Evolutionary conservation across 2,113 vertebrate species (phyloP).

Genomic region (Engraulis encrasicolus): DNA sequence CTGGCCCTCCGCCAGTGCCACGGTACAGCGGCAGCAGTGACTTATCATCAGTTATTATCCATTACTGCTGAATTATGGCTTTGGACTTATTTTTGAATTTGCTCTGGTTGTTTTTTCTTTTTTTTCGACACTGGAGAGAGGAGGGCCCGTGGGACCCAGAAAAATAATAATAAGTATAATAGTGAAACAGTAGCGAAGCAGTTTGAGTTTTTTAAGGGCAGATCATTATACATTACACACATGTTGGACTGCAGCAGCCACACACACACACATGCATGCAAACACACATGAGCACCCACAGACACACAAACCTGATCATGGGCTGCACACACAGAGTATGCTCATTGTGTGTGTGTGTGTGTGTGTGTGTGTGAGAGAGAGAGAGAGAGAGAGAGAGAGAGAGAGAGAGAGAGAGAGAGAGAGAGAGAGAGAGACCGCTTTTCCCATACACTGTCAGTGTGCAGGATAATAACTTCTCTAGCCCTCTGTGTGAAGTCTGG

Average conservation of each 20-base stretch:
- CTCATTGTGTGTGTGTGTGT: too few species aligned
- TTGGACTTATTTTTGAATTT: conserved; percentile 13
- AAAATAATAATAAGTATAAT: conserved; percentile 12
- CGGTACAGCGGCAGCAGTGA: too few species aligned
- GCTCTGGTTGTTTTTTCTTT: too few species aligned
- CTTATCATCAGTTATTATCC: conserved; percentile 13
- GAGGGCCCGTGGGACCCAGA: background rate
- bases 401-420: background rate
- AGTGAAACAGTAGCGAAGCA: background rate
- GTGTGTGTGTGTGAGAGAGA: too few species aligned
- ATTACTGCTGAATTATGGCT: conserved; percentile 7
- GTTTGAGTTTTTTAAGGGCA: background rate
- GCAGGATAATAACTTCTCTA: conserved; percentile 38
- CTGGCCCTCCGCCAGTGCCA: background rate
- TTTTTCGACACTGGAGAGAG: background rate
- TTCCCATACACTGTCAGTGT: conserved; percentile 27
- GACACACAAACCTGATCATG: background rate
- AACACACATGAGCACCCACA: background rate
- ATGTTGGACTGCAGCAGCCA: background rate
- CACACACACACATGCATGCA: too few species aligned
- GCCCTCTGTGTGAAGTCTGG: conserved; percentile 41
- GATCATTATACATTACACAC: background rate
- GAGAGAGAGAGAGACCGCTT: background rate
- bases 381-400: too few species aligned
- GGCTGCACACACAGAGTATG: too few species aligned